Evolutionary conservation across 2,888 invertebrate species (phyloP), one percentile per base, ranked within the genome.

Genomic region (Morpho achilles): DNA sequence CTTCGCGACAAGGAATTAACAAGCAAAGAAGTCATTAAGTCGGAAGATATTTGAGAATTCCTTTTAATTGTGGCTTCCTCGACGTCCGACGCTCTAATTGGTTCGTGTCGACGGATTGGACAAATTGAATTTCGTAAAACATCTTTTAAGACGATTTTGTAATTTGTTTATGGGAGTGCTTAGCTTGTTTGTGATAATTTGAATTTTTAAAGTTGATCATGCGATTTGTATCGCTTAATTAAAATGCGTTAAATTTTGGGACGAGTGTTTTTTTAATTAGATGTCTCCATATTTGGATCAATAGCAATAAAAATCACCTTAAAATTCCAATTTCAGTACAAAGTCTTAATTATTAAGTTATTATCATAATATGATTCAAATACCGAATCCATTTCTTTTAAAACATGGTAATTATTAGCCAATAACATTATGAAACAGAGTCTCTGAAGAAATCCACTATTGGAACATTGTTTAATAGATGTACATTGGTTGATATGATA

Each of bases 11-110:
- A 87, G 84, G 84, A 87, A 90, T 90, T 90, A 90, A 90, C 90
- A 87, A 90, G 90, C 84, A 87, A 90, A 89, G 91, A 90, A 89
- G 87, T 90, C 89, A 89, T 90, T 87, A 89, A 84, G 86, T 82
- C 81, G 84, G 80, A 88, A 88, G 88, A 87, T 87, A 87, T 86
- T 87, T 76, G 88, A 86, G 89, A 82, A 86, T 87, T 84, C 74
- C 76, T 84, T 87, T 86, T 90, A 90, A 90, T 90, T 90, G 90
- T 77, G 87, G 88, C 78, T 83, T 85, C 81, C 80, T 82, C 79
- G 80, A 79, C 84, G 80, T 84, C 82, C 84, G 80, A 75, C 71
- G 79, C 81, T 80, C 82, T 90, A 89, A 90, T 89, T 90, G 90
- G 87, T 85, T 82, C 81, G 83, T 83, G 85, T 84, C 74, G 76